Base-by-base conservation (phyloP, 2,888 invertebrate species). In the Trachelus stipa region DNA sequence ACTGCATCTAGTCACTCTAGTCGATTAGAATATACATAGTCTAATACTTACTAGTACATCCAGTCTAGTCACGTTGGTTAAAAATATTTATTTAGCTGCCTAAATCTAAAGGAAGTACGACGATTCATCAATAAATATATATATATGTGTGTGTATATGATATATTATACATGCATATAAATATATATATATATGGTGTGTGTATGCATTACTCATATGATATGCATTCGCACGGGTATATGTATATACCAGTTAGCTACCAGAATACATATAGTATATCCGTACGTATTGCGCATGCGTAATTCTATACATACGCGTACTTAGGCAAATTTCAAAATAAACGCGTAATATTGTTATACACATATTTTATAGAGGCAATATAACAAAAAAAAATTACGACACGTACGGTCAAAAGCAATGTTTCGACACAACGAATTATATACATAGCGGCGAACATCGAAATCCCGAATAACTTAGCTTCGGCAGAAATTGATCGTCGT, bases 391-490 rank as follows among this genome's bases (percentile, higher is more conserved):
- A 40, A 68, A 30, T 80, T 83, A 87, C 84, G 83, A 85, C 87
- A 83, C 81, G 83, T 87, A 85, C 82, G 84, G 86, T 85, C 88
- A 90, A 71, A 91, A 91, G 91, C 91, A 91, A 91, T 91, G 91
- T 91, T 91, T 91, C 91, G 89, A 91, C 86, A 91, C 91, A 91
- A 91, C 91, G 91, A 91, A 91, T 91, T 91, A 87, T 87, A 87
- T 86, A 82, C 81, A 83, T 85, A 86, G 84, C 86, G 84, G 85
- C 86, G 84, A 87, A 88, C 89, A 89, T 89, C 89, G 85, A 86
- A 85, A 82, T 81, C 79, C 83, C 74, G 79, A 81, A 80, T 82
- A 79, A 82, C 77, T 76, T 79, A 83, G 80, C 82, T 80, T 80
- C 73, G 78, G 78, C 78, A 76, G 69, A 76, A 68, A 73, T 37